Base-by-base conservation (phyloP, 2,113 vertebrate genomes). In the Myrmecophaga tridactyla region DNA sequence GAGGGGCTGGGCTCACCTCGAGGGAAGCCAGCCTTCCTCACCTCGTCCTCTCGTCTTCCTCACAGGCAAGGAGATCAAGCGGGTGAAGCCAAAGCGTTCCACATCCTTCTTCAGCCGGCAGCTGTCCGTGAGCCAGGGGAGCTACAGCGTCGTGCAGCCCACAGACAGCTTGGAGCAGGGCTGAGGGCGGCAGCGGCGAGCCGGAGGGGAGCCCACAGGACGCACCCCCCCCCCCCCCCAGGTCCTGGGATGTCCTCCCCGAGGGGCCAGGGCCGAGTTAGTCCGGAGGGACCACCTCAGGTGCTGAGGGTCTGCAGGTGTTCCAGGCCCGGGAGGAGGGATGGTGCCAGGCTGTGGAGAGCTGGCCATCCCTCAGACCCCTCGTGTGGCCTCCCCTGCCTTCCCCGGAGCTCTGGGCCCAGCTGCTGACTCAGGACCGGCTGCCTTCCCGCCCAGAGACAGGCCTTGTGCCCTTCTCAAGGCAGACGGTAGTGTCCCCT, bases 71-170 rank as follows among this genome's bases (percentile, higher is more conserved):
- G 99, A 99, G 94, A 99, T 99, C 97, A 99, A 99, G 97, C 98
- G 99, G 10, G 98, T 99, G 94, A 99, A 99, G 56, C 99, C 99
- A 0, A 99, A 99, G 96, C 98, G 99, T 96, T 98, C 99, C 0
- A 98, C 99, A 0, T 99, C 99, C n/a, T 99, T 99, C 98, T 99
- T 99, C 96, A 98, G 97, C 84, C 98, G 99, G 8, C 99, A 99
- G 97, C 90, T 98, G 0, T 98, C 99, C 4, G 29, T 97, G 7
- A 67, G 96, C 86, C 97, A 97, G 13, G 95, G 98, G 12, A 90
- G 98, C 51, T 99, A 99, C 97, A 98, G 98, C 0, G 98, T 98
- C 7, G 99, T 99, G 95, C 99, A 99, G 97, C 98, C 98, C 82
- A n/a, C 98, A 0, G 99, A 99, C 86, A 98, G 96, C 95, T 96